phyloP scores from a whole-genome alignment of 2,797 vertebrate species.

The Halcyon badia region DNA sequence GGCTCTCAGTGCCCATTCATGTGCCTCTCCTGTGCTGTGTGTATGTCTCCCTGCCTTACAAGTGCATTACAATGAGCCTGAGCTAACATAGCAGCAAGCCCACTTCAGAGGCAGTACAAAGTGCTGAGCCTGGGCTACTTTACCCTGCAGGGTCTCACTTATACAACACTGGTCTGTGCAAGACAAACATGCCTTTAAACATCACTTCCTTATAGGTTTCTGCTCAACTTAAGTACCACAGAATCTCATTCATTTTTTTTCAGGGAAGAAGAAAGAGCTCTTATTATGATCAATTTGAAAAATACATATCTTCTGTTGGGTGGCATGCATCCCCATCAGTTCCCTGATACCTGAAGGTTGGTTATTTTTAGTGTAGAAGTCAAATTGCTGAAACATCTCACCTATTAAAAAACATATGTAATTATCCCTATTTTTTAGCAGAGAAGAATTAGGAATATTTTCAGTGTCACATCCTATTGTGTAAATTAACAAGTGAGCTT shows the following conservation, averaged over 20 bases:
- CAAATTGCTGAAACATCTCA: neutral
- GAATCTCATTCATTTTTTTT: neutral
- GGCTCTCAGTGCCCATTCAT: neutral
- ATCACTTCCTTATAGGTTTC: neutral
- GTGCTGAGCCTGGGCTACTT: neutral
- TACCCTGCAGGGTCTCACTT: neutral
- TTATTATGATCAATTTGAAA: neutral
- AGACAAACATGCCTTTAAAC: neutral
- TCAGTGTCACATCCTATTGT: neutral
- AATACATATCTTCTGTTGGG: neutral
- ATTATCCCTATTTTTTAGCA: neutral
- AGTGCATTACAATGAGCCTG: neutral
- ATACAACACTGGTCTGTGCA: neutral
- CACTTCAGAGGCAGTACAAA: neutral
- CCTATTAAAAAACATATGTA: neutral
- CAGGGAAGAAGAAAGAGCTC: neutral
- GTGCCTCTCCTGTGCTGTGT: neutral
- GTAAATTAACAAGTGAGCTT: constrained; percentile 44
- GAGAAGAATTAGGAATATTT: constrained; percentile 8
- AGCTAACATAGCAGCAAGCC: neutral
- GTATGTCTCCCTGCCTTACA: neutral
- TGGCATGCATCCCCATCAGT: neutral
- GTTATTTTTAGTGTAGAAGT: neutral
- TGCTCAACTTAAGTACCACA: neutral
- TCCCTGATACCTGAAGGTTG: neutral